Evolutionary conservation across 2,888 invertebrate genomes (phyloP).

Genomic region (Herminia tarsipennalis): DNA sequence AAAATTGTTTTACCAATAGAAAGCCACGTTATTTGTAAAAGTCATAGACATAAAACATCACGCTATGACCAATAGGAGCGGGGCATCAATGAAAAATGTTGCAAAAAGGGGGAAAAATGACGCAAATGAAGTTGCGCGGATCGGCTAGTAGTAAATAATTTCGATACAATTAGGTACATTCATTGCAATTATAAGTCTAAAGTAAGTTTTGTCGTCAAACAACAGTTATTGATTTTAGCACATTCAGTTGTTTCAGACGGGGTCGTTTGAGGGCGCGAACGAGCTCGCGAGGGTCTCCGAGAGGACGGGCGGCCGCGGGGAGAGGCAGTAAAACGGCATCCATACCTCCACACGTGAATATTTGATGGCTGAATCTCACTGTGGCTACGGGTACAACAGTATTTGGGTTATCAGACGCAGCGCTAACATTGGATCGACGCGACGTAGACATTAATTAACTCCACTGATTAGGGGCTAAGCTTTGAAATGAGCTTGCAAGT

Average conservation of each 20-base stretch:
- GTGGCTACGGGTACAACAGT: slow-evolving; percentile 64
- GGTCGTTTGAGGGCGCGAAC: slow-evolving; percentile 62
- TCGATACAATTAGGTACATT: too few relatives aligned
- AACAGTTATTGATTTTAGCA: slow-evolving; percentile 82
- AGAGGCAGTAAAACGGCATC: slow-evolving; percentile 78
- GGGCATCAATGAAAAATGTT: too few relatives aligned
- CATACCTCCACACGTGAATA: slow-evolving; percentile 81
- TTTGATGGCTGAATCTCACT: slow-evolving; percentile 82
- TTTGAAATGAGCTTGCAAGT: slow-evolving; percentile 42
- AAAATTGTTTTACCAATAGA: too few relatives aligned
- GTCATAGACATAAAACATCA: too few relatives aligned
- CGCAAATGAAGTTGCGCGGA: too few relatives aligned
- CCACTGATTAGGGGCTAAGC: slow-evolving; percentile 49
- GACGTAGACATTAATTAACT: slow-evolving; percentile 54
- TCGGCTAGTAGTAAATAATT: too few relatives aligned
- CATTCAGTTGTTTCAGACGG: slow-evolving; percentile 81
- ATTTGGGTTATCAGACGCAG: slow-evolving; percentile 56
- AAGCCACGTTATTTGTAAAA: too few relatives aligned
- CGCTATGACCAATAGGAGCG: too few relatives aligned
- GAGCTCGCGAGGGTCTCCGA: slow-evolving; percentile 44
- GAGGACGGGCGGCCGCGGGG: slow-evolving; percentile 37
- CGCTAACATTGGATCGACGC: slow-evolving; percentile 46
- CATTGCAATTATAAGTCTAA: slow-evolving; percentile 38
- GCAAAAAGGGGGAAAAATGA: too few relatives aligned
- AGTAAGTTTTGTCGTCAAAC: slow-evolving; percentile 75